These are phyloP conservation scores for Schizopygopsis malacanthus DNA, from an alignment of 2,797 vertebrate genomes.

Conservation along the genomic window DNA sequence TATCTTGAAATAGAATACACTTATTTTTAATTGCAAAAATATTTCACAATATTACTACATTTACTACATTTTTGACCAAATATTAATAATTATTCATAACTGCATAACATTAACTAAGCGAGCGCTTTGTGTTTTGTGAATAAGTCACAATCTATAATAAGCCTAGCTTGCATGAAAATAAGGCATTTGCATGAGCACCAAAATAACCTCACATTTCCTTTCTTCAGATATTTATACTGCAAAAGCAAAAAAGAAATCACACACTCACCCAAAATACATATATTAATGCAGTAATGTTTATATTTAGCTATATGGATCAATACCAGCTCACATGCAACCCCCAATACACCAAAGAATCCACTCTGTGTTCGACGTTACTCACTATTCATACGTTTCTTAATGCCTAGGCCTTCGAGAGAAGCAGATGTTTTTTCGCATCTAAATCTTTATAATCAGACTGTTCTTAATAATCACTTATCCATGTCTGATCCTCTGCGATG, in stretches of 20 bases:
- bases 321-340: slow-evolving; percentile 19
- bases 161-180: background rate
- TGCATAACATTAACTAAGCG: background rate
- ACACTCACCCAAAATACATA: background rate
- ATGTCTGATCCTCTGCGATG: slow-evolving; percentile 25
- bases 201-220: background rate
- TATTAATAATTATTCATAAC: background rate
- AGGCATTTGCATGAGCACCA: background rate
- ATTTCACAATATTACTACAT: background rate
- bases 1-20: background rate
- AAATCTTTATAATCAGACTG: slow-evolving; percentile 24
- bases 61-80: background rate
- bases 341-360: slow-evolving; percentile 24
- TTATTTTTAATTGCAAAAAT: background rate
- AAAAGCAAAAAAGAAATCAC: background rate
- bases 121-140: background rate
- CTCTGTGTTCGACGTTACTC: slow-evolving; percentile 9
- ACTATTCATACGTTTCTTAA: slow-evolving; percentile 9
- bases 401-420: background rate
- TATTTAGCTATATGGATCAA: slow-evolving; percentile 30
- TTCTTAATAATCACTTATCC: slow-evolving; percentile 30
- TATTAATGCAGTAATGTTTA: slow-evolving; percentile 16
- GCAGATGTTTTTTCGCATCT: slow-evolving; percentile 1
- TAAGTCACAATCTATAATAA: background rate
- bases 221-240: background rate